A percentile compares a stretch with the other conserved stretches of the same genome.
Evolutionary conservation across 2,888 invertebrate genomes (phyloP).

Genomic region (Gari tellinella): DNA sequence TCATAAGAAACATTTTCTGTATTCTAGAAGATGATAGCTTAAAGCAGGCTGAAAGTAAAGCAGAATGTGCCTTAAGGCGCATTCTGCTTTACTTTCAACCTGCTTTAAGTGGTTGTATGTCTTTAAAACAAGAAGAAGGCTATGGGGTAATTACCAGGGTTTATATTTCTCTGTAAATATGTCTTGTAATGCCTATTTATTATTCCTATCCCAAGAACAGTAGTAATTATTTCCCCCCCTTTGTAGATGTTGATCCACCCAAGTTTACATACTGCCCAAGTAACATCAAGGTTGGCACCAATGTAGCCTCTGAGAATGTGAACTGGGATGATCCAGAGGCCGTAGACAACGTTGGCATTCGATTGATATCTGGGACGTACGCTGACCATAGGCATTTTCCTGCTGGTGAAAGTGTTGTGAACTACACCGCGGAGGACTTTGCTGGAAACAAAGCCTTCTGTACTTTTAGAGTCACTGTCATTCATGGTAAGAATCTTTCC

Average conservation of each 20-base stretch:
- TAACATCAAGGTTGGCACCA: constrained; percentile 65
- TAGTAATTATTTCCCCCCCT: too few relatives aligned
- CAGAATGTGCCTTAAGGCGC: too few relatives aligned
- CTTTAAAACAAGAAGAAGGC: too few relatives aligned
- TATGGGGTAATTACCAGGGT: too few relatives aligned
- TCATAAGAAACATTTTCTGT: too few relatives aligned
- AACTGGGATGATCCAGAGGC: constrained; percentile 73
- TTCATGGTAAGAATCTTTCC: constrained; percentile 61
- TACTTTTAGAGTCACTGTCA: constrained; percentile 71
- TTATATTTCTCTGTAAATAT: too few relatives aligned
- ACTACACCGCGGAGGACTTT: constrained; percentile 74
- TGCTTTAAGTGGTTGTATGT: too few relatives aligned
- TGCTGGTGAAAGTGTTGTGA: constrained; percentile 65
- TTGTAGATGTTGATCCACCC: constrained; percentile 72
- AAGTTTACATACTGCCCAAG: constrained; percentile 74
- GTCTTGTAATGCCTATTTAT: too few relatives aligned
- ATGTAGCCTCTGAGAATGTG: constrained; percentile 59
- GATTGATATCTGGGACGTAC: constrained; percentile 60
- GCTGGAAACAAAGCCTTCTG: constrained; percentile 74
- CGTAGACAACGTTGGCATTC: constrained; percentile 73
- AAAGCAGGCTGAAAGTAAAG: too few relatives aligned
- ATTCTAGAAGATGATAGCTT: too few relatives aligned
- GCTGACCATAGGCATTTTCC: constrained; percentile 65
- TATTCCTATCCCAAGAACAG: too few relatives aligned
- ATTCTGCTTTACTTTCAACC: too few relatives aligned